phyloP scores from a whole-genome alignment of 1,140 invertebrate species.

The Saxidomus purpurata region DNA sequence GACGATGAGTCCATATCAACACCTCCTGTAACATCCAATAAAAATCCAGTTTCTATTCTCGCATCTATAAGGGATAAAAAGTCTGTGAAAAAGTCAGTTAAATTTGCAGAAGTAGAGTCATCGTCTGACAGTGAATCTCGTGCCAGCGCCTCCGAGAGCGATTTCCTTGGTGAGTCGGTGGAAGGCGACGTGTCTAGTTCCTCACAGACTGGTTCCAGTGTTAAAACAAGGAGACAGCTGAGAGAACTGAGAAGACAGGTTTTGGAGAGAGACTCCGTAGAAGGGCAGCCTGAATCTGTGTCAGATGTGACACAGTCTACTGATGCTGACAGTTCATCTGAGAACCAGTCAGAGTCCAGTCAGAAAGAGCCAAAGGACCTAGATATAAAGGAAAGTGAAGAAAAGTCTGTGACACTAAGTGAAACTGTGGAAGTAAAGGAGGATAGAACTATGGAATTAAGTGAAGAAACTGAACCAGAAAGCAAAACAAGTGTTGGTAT shows the following conservation, averaged over 20 bases:
- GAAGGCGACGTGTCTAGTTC: conserved; percentile 60
- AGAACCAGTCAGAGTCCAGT: conserved; percentile 44
- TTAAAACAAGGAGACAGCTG: conserved; percentile 7
- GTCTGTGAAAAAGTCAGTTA: conserved; percentile 79
- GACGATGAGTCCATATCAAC: conserved; percentile 52
- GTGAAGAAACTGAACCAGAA: conserved; percentile 33
- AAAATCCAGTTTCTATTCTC: conserved; percentile 76
- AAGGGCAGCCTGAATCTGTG: not conserved
- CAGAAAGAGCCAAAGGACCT: conserved; percentile 24
- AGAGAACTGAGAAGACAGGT: conserved; percentile 59
- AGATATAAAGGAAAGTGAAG: conserved; percentile 7
- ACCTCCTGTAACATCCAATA: conserved; percentile 59
- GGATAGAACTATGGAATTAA: conserved; percentile 24
- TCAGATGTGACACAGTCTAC: conserved; percentile 57
- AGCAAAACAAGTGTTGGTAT: conserved; percentile 11
- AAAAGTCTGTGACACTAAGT: not conserved
- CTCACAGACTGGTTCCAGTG: conserved; percentile 26
- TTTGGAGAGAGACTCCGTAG: conserved; percentile 47
- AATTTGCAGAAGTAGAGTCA: conserved; percentile 80
- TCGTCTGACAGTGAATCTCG: conserved; percentile 80
- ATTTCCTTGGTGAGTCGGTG: conserved; percentile 19
- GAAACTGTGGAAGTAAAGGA: conserved; percentile 34
- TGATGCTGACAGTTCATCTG: conserved; percentile 53
- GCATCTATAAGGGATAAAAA: conserved; percentile 72
- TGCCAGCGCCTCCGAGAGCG: conserved; percentile 73